These are phyloP conservation scores for Tribolium castaneum DNA, from an alignment of 1,140 invertebrate species.

Conservation along the genomic window DNA sequence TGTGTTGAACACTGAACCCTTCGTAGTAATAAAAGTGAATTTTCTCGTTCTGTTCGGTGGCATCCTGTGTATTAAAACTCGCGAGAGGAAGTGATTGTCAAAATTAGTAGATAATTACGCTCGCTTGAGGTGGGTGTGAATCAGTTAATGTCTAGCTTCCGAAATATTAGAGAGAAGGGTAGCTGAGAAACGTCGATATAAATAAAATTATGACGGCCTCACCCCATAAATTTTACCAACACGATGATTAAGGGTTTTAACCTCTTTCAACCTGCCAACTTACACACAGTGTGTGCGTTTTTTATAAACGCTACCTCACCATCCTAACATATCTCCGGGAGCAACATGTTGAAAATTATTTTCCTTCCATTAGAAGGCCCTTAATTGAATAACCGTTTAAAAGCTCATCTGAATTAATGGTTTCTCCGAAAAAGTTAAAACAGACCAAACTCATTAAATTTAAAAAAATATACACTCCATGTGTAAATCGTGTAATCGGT, in stretches of 20 bases:
- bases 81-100: not conserved
- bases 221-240: slow-evolving; percentile 49
- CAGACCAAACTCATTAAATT: slow-evolving; percentile 26
- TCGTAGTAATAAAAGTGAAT: too few relatives aligned
- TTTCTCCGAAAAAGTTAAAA: slow-evolving; percentile 30
- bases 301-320: slow-evolving; percentile 30
- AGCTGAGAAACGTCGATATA: slow-evolving; percentile 50
- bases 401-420: slow-evolving; percentile 35
- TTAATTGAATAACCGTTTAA: slow-evolving; percentile 35
- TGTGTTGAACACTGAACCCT: too few relatives aligned
- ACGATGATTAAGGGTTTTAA: slow-evolving; percentile 50
- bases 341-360: slow-evolving; percentile 24
- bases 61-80: not conserved
- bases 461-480: slow-evolving; percentile 25
- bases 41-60: not conserved
- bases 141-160: slow-evolving; percentile 37
- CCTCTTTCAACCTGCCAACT: slow-evolving; percentile 42
- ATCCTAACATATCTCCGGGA: slow-evolving; percentile 24
- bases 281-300: slow-evolving; percentile 37
- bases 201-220: slow-evolving; percentile 49
- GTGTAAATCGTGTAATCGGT: slow-evolving; percentile 25
- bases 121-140: slow-evolving; percentile 15
- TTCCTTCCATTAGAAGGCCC: not conserved
- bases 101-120: slow-evolving; percentile 8
- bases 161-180: slow-evolving; percentile 39